These are phyloP conservation scores for Ceratothoa steindachneri DNA, from an alignment of 2,888 invertebrate species.

Conservation along the genomic window DNA sequence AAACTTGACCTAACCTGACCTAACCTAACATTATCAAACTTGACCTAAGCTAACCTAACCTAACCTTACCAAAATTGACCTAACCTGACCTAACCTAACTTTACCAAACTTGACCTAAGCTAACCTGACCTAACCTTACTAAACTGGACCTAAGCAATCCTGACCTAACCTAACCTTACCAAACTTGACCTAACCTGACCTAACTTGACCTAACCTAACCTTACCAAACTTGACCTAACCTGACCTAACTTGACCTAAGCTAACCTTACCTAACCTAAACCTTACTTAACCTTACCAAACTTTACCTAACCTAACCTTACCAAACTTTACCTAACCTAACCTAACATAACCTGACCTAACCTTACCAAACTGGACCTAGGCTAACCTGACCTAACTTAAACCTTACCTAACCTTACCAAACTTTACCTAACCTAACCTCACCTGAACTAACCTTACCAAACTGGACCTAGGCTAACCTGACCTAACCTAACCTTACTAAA, in stretches of 20 bases:
- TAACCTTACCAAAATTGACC: constrained; percentile 7
- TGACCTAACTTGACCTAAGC: neutral
- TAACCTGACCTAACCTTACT: neutral
- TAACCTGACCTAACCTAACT: constrained; percentile 13
- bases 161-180: constrained; percentile 5
- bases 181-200: constrained; percentile 7
- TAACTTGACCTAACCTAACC: constrained; percentile 11
- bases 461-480: too few species aligned
- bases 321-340: neutral
- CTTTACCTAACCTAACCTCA: constrained; percentile 1
- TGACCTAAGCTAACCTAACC: constrained; percentile 1
- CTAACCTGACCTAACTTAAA: constrained; percentile 12
- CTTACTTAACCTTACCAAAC: neutral
- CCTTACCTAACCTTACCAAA: neutral
- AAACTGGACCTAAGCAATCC: neutral
- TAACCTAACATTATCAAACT: neutral
- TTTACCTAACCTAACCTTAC: neutral
- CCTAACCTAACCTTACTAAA: constrained; percentile 17
- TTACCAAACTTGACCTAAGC: neutral
- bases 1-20: neutral
- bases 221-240: constrained; percentile 2
- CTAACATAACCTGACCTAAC: constrained; percentile 8
- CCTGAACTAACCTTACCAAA: too few species aligned
- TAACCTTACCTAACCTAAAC: constrained; percentile 9
- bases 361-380: constrained; percentile 4